Conservation (phyloP, 2,113 vertebrate species). For the Triplophysa rosa region DNA sequence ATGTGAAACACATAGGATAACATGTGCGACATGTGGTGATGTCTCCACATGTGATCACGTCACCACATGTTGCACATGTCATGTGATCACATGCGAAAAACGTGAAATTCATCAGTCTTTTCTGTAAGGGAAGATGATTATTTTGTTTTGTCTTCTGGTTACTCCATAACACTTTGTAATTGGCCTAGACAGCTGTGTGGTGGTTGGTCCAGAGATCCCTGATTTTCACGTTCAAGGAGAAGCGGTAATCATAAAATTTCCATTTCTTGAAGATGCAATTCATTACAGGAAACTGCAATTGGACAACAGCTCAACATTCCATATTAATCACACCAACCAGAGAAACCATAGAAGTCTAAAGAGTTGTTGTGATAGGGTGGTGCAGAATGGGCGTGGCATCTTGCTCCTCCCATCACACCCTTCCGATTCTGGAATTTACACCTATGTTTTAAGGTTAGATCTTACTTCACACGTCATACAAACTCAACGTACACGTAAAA, state of each 20-base stretch:
- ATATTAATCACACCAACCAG: constrained; percentile 53
- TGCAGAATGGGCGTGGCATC: constrained; percentile 62
- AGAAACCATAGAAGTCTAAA: constrained; percentile 47
- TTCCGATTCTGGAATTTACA: constrained; percentile 82
- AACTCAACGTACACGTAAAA: too few species aligned
- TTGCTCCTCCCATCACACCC: constrained; percentile 81
- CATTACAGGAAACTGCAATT: constrained; percentile 44
- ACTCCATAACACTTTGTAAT: constrained; percentile 12
- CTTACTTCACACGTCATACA: neutral
- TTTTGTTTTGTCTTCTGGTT: neutral
- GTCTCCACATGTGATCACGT: too few species aligned
- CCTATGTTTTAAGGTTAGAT: constrained; percentile 77
- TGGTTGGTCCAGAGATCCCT: constrained; percentile 56
- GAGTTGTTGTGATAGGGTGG: constrained; percentile 62
- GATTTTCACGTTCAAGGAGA: constrained; percentile 74
- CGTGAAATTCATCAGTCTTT: too few species aligned
- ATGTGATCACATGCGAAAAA: too few species aligned
- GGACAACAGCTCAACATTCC: constrained; percentile 35
- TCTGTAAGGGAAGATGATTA: neutral
- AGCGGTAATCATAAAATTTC: constrained; percentile 79
- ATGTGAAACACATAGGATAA: too few species aligned
- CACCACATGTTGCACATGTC: too few species aligned
- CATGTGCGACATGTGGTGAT: too few species aligned
- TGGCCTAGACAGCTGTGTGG: constrained; percentile 62
- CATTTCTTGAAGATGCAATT: constrained; percentile 57